Conservation (phyloP, 1,140 invertebrate genomes). For the Drosophila seguyi region DNA sequence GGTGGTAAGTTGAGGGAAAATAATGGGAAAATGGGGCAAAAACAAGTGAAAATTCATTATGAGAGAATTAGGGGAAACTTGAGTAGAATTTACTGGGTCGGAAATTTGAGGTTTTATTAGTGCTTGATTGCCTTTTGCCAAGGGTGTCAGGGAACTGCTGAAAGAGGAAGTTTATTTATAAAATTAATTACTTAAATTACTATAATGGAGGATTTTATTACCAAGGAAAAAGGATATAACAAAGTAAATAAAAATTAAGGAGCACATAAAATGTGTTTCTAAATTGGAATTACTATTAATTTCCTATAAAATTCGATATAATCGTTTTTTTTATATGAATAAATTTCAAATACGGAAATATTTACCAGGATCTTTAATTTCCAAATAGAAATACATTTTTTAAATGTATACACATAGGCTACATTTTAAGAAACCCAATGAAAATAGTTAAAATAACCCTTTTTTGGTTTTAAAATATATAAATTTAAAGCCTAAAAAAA, state of each 20-base stretch:
- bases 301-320: too few relatives aligned
- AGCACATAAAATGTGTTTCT: background rate
- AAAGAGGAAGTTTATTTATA: background rate
- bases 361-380: too few relatives aligned
- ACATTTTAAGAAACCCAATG: too few relatives aligned
- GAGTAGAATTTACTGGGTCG: constrained; percentile 12
- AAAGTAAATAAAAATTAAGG: background rate
- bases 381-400: too few relatives aligned
- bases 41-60: constrained; percentile 8
- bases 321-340: too few relatives aligned
- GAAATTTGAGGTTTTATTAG: constrained; percentile 4
- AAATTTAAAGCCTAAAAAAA: too few relatives aligned
- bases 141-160: background rate
- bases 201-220: background rate
- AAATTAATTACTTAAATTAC: background rate
- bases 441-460: too few relatives aligned
- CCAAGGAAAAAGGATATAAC: background rate
- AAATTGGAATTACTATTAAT: background rate
- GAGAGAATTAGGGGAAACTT: background rate
- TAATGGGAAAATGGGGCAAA: background rate
- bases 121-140: too few relatives aligned
- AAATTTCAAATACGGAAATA: too few relatives aligned
- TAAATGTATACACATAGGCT: too few relatives aligned
- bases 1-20: constrained; percentile 88
- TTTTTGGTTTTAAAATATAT: too few relatives aligned